Percentiles rank a stretch among this genome's conserved stretches.
These are phyloP conservation scores for Brachyrhaphis roseni DNA, from an alignment of 2,797 vertebrate species.

Conservation along the genomic window DNA sequence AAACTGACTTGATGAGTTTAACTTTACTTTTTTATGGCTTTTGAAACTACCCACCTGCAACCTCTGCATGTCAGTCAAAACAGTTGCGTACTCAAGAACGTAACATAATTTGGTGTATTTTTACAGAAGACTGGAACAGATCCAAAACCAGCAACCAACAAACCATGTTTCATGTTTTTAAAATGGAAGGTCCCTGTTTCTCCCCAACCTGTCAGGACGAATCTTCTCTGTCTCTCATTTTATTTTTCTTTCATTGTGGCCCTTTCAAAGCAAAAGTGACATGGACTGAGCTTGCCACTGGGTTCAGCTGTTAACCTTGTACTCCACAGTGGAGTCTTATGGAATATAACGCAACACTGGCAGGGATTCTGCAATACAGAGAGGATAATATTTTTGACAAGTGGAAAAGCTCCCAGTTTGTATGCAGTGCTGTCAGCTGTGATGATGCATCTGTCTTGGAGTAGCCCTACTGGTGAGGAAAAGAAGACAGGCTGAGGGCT, in stretches of 20 bases:
- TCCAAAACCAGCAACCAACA: not conserved
- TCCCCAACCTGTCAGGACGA: not conserved
- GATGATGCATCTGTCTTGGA: not conserved
- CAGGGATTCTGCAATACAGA: conserved; percentile 2
- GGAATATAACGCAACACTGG: conserved; percentile 8
- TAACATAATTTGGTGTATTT: not conserved
- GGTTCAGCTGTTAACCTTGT: not conserved
- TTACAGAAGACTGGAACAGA: not conserved
- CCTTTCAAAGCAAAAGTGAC: conserved; percentile 3
- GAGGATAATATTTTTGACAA: conserved; percentile 9
- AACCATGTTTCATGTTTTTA: not conserved
- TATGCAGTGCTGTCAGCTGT: not conserved
- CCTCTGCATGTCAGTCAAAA: not conserved
- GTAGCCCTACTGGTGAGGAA: not conserved
- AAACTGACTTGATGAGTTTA: not conserved
- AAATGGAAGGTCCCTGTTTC: not conserved
- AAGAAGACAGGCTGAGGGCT: not conserved
- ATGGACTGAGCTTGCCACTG: not conserved
- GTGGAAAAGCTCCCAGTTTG: not conserved
- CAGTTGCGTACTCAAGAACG: not conserved
- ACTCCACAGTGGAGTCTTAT: conserved; percentile 5
- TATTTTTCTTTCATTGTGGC: not conserved
- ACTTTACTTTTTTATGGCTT: not conserved
- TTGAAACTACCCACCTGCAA: not conserved
- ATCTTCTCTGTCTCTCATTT: not conserved